Evolutionary conservation across 2,113 vertebrate genomes (phyloP), one percentile per base, ranked within the genome.

Genomic region (Festucalex cinctus): DNA sequence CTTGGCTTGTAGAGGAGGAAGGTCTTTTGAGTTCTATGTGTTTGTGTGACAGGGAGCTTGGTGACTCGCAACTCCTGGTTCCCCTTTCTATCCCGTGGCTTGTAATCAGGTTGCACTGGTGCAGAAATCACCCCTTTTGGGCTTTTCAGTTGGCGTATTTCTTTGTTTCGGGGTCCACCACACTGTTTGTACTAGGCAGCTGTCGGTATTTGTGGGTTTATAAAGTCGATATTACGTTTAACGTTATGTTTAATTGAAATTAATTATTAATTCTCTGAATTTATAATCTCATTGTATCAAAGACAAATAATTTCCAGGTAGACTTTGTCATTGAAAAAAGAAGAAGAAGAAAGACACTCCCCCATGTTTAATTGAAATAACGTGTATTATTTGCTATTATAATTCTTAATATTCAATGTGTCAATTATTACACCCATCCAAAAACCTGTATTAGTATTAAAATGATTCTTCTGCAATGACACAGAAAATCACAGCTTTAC

Each of bases 1-100:
- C 90, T 90, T 86, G 78, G 82, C 84, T 71, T 84, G 65, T 76
- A 36, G 70, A 74, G 63, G 39, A 62, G 35, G 62, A 75, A 73
- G 79, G 80, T 54, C 73, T 71, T 35, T 16, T 57, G 16, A 1
- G 1, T 6, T 62, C 82, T 76, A 81, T 17, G 1, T 74, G 74
- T 70, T 69, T n/a, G 75, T 70, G 71, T 46, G 44, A 58, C 53
- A 13, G 70, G 81, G 74, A 77, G 80, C 62, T 81, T 79, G 68
- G 74, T 86, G 75, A 58, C 67, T 13, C 76, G 63, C 83, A 77
- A 78, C 77, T 67, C 64, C 66, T 75, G 28, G 73, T 68, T 73
- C 74, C 67, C n/a, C 39, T 63, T 70, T 63, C 41, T 78, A 75
- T 76, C 65, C 22, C 56, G 35, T 26, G 26, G 68, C 76, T 75